Evolutionary conservation across 1,140 invertebrate genomes (phyloP), one percentile per base, ranked within the genome.

Genomic region (Leptinotarsa lineolata): DNA sequence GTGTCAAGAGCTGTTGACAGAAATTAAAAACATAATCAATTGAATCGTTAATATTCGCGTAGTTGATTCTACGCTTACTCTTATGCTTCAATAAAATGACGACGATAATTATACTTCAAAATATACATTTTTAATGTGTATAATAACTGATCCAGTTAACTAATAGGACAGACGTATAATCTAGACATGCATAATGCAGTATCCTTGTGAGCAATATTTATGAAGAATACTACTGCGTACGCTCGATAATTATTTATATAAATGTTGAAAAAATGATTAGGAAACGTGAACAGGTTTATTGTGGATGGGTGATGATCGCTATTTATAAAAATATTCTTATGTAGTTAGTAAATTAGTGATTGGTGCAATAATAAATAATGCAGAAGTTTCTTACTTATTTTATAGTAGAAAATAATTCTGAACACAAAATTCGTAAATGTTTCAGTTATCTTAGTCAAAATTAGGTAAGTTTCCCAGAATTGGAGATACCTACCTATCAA

Each of bases 141-240:
- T 54, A 54, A 54, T 54, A 39, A 39, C 48, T 18, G 48, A 54
- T 54, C 48, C 48, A 54, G 48, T 54, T 54, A 54, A 54, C 48
- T 54, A 54, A 54, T 54, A 8, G 0, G 48, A 54, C 6, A 18
- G 48, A n/a, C n/a, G n/a, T 54, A n/a, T 54, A 54, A 18, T 54
- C n/a, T 54, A 18, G 15, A 18, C 6, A 54, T 54, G 16, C 15
- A 54, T 54, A 54, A 54, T 54, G 48, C 48, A 54, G 48, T 54
- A 54, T 54, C 48, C 48, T 13, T 54, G 15, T 54, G 5, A 16
- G 48, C 6, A 54, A 54, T 54, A 54, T 54, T 8, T 54, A 18
- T 54, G 48, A 54, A 16, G 6, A 16, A 54, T 54, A 54, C 15
- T 54, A 54, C 48, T 54, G n/a, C 48, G 4, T n/a, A 0, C n/a